Evolutionary conservation across 1,140 invertebrate genomes (phyloP).

Genomic region (Drosophila mojavensis): DNA sequence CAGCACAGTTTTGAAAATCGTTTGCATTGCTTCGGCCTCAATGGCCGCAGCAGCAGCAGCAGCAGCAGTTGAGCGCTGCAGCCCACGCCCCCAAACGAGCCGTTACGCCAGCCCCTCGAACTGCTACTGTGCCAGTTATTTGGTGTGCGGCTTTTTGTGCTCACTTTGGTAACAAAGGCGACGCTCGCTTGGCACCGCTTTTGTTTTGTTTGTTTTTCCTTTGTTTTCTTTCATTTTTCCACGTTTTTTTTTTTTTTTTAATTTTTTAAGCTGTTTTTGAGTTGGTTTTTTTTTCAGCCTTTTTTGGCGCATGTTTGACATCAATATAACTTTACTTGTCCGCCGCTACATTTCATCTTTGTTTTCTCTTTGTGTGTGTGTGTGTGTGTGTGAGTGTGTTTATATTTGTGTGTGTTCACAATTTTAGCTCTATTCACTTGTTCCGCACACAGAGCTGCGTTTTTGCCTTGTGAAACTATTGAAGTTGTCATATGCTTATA

Average conservation of each 20-base stretch:
- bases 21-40: constrained; percentile 62
- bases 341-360: constrained; percentile 36
- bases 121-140: constrained; percentile 65
- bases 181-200: constrained; percentile 48
- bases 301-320: constrained; percentile 72
- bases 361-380: constrained; percentile 18
- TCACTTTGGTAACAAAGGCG: constrained; percentile 69
- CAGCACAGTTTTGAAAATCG: constrained; percentile 73
- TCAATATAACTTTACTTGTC: constrained; percentile 73
- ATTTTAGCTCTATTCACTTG: constrained; percentile 65
- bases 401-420: constrained; percentile 6
- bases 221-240: constrained; percentile 25
- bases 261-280: constrained; percentile 23
- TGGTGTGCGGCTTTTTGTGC: constrained; percentile 68
- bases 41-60: constrained; percentile 1
- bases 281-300: constrained; percentile 12
- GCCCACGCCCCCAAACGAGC: not conserved
- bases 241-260: constrained; percentile 23
- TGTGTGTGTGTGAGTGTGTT: constrained; percentile 7
- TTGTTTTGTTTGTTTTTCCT: constrained; percentile 46
- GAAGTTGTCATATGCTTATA: constrained; percentile 67
- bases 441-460: constrained; percentile 64
- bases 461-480: constrained; percentile 65
- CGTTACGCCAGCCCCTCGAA: not conserved
- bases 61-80: constrained; percentile 5